Percentiles rank a stretch among this genome's conserved stretches.
These are phyloP conservation scores for Hyperopisus bebe DNA, from an alignment of 2,113 vertebrate species.

Conservation along the genomic window DNA sequence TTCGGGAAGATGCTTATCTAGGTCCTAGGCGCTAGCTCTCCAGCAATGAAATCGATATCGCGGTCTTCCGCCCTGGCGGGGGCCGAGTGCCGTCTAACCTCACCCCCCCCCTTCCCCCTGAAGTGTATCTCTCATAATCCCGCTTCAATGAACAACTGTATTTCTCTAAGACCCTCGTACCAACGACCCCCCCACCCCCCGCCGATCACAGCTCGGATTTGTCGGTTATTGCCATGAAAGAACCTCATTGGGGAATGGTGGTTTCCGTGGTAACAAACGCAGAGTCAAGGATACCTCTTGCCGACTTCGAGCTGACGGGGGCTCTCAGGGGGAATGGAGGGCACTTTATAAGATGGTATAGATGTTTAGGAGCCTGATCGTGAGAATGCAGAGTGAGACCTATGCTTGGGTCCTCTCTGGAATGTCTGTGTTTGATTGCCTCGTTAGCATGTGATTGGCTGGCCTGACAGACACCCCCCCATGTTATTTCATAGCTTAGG, in stretches of 20 bases:
- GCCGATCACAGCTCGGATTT: conserved; percentile 43
- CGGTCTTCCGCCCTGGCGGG: conserved; percentile 36
- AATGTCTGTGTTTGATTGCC: not conserved
- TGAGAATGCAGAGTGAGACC: not conserved
- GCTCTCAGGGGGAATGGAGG: not conserved
- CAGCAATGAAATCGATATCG: conserved; percentile 39
- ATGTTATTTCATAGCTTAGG: not conserved
- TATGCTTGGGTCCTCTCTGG: not conserved
- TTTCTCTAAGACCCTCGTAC: conserved; percentile 38
- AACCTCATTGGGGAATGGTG: conserved; percentile 42
- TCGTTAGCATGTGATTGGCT: not conserved
- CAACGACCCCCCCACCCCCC: conserved; percentile 27
- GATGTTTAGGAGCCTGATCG: not conserved
- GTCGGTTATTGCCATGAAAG: conserved; percentile 44
- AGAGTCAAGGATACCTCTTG: conserved; percentile 32
- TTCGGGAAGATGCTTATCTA: conserved; percentile 17
- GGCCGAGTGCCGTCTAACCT: not conserved
- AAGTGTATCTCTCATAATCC: not conserved
- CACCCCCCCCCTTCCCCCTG: not conserved
- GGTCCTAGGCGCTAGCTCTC: conserved; percentile 13
- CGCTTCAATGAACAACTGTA: conserved; percentile 14
- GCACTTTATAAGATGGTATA: not conserved
- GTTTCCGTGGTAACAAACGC: conserved; percentile 59
- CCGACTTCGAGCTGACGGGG: not conserved
- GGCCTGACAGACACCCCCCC: not conserved